These are phyloP conservation scores for Heliconius sara DNA, from an alignment of 2,888 invertebrate species.

Conservation along the genomic window DNA sequence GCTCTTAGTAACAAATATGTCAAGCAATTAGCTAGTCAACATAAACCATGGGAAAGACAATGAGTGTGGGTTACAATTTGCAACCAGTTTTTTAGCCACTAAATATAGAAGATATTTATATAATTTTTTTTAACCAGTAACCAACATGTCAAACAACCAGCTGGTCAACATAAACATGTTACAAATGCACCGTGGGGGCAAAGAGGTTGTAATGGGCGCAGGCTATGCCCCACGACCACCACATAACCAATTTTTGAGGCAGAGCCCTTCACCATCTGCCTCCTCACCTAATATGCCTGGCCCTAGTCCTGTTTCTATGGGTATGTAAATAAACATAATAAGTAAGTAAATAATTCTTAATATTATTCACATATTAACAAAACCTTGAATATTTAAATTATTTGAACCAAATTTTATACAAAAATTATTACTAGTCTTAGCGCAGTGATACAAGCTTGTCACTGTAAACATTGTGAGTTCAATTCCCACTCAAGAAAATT, in stretches of 20 bases:
- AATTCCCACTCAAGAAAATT: too few species aligned
- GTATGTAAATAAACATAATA: slow-evolving; percentile 53
- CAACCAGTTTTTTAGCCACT: background rate
- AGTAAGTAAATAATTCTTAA: slow-evolving; percentile 53
- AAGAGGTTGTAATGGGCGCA: slow-evolving; percentile 74
- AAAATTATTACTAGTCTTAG: too few species aligned
- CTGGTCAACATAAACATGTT: slow-evolving; percentile 75
- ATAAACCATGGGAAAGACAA: slow-evolving; percentile 55
- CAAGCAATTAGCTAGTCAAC: slow-evolving; percentile 71
- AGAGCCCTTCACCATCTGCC: slow-evolving; percentile 91
- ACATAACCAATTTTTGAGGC: slow-evolving; percentile 90
- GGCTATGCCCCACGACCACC: slow-evolving; percentile 85
- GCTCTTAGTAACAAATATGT: slow-evolving; percentile 66
- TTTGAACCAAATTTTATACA: too few species aligned
- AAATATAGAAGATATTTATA: background rate
- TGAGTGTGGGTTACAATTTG: slow-evolving; percentile 72
- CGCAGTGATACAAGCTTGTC: too few species aligned
- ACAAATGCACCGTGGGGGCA: slow-evolving; percentile 73
- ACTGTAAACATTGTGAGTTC: too few species aligned
- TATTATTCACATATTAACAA: background rate
- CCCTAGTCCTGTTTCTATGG: slow-evolving; percentile 80
- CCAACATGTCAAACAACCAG: slow-evolving; percentile 74
- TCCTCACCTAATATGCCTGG: slow-evolving; percentile 87
- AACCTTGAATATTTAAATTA: background rate
- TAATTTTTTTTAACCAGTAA: slow-evolving; percentile 51